Base-by-base conservation (phyloP, 2,113 vertebrate species). In the Sigmodon hispidus region DNA sequence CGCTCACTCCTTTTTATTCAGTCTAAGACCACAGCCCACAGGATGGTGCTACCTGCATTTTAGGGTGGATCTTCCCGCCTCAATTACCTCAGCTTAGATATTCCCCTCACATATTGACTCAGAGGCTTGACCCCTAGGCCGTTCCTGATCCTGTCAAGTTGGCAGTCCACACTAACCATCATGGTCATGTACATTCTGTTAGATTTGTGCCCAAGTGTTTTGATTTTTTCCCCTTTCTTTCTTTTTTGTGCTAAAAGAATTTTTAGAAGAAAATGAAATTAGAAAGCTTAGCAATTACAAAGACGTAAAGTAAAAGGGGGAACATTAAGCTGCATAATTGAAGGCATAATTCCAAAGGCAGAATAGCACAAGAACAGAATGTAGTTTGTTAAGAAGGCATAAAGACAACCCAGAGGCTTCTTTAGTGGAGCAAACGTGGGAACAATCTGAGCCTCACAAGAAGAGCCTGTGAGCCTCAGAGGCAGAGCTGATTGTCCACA, bases 181-280 rank as follows among this genome's bases (percentile, higher is more conserved):
- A 9, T 34, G 22, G 69, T 63, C 52, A 76, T 77, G 26, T 52
- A 43, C 3, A 45, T 22, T 65, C 61, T 80, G 9, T 81, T 80
- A 91, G 77, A 94, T 83, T 93, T 59, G 85, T 11, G 40, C 22
- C 43, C 52, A 59, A 70, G 29, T 16, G 13, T 45, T 65, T 86
- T 87, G 48, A 55, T 67, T 26, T 48, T 31, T 52, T 24, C 40
- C 19, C 40, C 6, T 80, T 16, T 70, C 24, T 67, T 24, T 61
- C 8, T 34, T 36, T 16, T 26, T 11, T 31, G 48, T 34, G 45
- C n/a, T 87, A 69, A 89, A 24, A 72, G 10, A 40, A 73, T 89
- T 95, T 91, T 85, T 52, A 48, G 65, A 93, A 81, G 26, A 76
- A 91, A 93, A 89, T 91, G 88, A 96, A 93, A 93, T 83, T 89